Percentiles rank a stretch among this genome's conserved stretches.
These are phyloP conservation scores for Mesoclemmys tuberculata DNA, from an alignment of 2,113 vertebrate genomes.

Conservation along the genomic window DNA sequence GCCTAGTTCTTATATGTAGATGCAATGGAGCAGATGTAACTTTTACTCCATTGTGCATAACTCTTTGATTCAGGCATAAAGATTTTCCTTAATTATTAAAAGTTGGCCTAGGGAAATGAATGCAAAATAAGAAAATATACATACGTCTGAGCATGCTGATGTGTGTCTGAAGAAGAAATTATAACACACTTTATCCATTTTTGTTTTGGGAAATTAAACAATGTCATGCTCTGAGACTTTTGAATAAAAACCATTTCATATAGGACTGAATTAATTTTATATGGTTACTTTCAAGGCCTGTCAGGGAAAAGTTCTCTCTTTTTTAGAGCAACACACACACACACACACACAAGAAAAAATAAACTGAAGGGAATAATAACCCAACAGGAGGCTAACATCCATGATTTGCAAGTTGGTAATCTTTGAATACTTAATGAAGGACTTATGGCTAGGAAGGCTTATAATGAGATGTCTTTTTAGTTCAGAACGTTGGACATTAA, in stretches of 20 bases:
- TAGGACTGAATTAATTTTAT: conserved; percentile 47
- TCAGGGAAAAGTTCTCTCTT: conserved; percentile 29
- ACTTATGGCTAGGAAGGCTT: conserved; percentile 60
- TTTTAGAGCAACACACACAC: conserved; percentile 38
- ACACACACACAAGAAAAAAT: no score
- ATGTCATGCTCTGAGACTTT: conserved; percentile 38
- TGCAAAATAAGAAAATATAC: conserved; percentile 35
- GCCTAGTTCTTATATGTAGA: not conserved
- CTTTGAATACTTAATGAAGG: conserved; percentile 55
- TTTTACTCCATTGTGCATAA: conserved; percentile 23
- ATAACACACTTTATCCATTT: not conserved
- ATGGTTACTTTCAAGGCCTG: conserved; percentile 51
- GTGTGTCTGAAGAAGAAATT: conserved; percentile 38
- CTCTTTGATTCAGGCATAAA: conserved; percentile 45
- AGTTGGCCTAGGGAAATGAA: not conserved
- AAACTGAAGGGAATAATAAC: not conserved
- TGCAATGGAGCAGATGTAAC: conserved; percentile 44
- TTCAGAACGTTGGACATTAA: conserved; percentile 54
- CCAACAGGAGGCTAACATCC: conserved; percentile 34
- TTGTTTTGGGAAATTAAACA: not conserved
- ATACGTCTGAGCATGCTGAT: conserved; percentile 39
- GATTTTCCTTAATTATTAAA: conserved; percentile 44
- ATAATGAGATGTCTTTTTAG: conserved; percentile 67
- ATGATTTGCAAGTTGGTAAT: conserved; percentile 55
- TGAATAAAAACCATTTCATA: not conserved